Evolutionary conservation across 2,113 vertebrate genomes (phyloP).

Genomic region (Psittacus erithacus): DNA sequence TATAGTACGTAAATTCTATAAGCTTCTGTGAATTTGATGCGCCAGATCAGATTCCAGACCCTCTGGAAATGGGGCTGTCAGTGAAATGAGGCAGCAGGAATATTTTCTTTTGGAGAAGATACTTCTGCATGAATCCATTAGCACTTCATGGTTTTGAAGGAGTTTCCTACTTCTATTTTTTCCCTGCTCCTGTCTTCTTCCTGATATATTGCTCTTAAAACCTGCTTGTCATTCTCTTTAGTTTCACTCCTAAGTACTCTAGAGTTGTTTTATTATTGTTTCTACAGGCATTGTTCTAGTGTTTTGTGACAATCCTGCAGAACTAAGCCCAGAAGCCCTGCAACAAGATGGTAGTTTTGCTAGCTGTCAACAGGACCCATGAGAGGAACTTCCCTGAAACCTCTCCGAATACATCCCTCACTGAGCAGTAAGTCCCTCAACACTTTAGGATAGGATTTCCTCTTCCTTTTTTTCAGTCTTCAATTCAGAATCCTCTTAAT

Average conservation of each 20-base stretch:
- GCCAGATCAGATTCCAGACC: background rate
- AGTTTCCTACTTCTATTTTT: background rate
- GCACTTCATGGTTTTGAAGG: background rate
- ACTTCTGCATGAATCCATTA: background rate
- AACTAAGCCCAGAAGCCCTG: background rate
- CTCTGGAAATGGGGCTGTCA: background rate
- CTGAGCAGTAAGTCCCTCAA: background rate
- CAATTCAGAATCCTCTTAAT: background rate
- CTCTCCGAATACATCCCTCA: background rate
- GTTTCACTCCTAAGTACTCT: background rate
- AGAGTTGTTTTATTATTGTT: background rate
- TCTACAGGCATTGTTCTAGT: background rate
- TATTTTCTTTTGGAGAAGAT: background rate
- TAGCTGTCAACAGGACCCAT: background rate
- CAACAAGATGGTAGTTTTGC: background rate
- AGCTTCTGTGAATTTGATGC: background rate
- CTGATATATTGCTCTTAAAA: background rate
- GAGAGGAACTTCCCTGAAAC: background rate
- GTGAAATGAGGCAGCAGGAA: background rate
- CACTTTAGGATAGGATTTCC: background rate
- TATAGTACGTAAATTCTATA: background rate
- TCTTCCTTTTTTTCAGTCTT: background rate
- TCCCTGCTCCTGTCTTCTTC: background rate
- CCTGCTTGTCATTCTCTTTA: background rate
- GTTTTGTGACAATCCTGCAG: background rate